A percentile compares a stretch with the other conserved stretches of the same genome.
Evolutionary conservation across 2,888 invertebrate species (phyloP).

Genomic region (Philonicus albiceps): DNA sequence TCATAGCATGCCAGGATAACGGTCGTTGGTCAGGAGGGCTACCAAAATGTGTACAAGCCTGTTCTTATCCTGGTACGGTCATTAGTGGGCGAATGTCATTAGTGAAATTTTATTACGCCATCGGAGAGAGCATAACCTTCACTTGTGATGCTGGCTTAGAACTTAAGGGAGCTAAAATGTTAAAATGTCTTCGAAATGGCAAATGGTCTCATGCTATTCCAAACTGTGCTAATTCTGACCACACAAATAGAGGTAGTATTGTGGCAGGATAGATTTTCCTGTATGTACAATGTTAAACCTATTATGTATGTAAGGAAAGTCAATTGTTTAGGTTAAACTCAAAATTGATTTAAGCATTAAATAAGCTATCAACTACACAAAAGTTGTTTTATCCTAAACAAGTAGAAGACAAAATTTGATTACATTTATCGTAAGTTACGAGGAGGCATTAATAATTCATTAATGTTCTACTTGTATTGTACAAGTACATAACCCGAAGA

Average conservation of each 20-base stretch:
- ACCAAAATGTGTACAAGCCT: slow-evolving; percentile 87
- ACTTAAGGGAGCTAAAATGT: slow-evolving; percentile 78
- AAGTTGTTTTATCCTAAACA: neutral
- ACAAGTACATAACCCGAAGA: neutral
- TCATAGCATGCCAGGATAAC: slow-evolving; percentile 87
- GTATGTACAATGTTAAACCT: neutral
- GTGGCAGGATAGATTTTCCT: neutral
- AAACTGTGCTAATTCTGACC: slow-evolving; percentile 67
- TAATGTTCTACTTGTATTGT: neutral
- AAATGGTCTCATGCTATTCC: slow-evolving; percentile 89
- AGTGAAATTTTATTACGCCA: slow-evolving; percentile 87
- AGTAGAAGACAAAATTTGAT: neutral
- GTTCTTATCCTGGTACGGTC: slow-evolving; percentile 86
- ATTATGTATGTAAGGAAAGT: neutral
- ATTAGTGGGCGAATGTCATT: slow-evolving; percentile 86
- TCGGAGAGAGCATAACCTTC: slow-evolving; percentile 84
- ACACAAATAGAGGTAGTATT: slow-evolving; percentile 34
- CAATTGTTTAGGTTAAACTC: neutral
- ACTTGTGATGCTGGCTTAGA: slow-evolving; percentile 81
- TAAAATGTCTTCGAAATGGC: slow-evolving; percentile 81
- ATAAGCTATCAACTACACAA: neutral
- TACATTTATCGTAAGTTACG: neutral
- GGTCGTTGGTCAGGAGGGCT: slow-evolving; percentile 84
- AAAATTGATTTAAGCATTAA: neutral
- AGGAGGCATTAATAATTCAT: neutral